phyloP scores from a whole-genome alignment of 2,113 vertebrate genomes.

The Aramus guarauna region DNA sequence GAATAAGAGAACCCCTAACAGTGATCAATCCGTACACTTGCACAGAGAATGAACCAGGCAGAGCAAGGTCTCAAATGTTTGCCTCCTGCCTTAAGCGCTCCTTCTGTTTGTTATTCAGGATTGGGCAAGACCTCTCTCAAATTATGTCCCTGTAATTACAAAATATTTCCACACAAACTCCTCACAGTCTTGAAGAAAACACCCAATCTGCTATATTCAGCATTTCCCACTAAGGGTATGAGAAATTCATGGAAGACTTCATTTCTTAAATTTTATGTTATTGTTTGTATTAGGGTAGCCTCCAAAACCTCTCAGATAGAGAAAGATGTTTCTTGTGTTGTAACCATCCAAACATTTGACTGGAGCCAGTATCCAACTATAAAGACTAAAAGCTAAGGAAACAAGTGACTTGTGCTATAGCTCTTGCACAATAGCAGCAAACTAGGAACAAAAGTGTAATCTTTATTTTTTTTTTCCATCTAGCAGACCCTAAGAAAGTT shows the following conservation, averaged over 20 bases:
- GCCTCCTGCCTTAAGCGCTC: background rate
- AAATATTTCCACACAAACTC: background rate
- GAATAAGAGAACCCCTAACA: background rate
- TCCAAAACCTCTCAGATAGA: background rate
- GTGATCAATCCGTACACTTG: accelerated
- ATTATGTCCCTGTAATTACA: background rate
- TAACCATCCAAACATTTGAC: background rate
- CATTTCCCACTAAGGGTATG: background rate
- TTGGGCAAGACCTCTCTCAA: background rate
- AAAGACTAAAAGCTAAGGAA: background rate
- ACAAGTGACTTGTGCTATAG: background rate
- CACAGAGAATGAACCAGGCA: background rate
- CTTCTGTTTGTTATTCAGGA: background rate
- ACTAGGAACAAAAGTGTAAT: background rate
- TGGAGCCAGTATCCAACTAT: background rate
- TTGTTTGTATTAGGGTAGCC: background rate
- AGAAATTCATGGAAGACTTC: background rate
- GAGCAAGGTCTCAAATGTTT: background rate
- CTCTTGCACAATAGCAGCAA: background rate
- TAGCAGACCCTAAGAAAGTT: background rate
- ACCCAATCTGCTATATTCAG: background rate
- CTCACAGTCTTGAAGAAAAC: background rate
- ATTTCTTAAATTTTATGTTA: background rate
- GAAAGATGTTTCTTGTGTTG: background rate
- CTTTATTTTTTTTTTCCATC: background rate